phyloP scores from a whole-genome alignment of 2,797 vertebrate genomes.

The Alfaro cultratus region DNA sequence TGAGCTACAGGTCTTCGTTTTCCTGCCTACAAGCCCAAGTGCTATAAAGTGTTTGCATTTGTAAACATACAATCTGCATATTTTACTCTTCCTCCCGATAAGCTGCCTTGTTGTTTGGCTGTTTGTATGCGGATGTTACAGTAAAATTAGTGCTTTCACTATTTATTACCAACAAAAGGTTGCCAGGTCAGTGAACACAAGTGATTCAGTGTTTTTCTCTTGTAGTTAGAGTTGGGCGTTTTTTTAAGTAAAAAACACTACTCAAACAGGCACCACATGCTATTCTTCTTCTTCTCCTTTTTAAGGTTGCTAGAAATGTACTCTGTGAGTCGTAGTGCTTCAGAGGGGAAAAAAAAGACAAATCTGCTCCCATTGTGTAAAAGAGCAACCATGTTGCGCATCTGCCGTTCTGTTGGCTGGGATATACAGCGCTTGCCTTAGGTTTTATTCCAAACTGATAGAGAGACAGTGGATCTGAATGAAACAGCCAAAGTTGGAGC shows the following conservation, averaged over 20 bases:
- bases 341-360: background rate
- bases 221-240: background rate
- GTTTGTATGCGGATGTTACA: background rate
- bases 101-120: background rate
- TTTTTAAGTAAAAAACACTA: background rate
- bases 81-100: background rate
- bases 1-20: constrained; percentile 14
- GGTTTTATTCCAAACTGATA: background rate
- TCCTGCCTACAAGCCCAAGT: constrained; percentile 4
- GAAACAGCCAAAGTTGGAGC: background rate
- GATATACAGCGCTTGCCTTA: background rate
- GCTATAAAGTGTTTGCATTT: background rate
- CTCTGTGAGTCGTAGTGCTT: background rate
- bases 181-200: background rate
- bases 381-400: background rate
- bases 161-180: background rate
- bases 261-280: background rate
- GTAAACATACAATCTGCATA: background rate
- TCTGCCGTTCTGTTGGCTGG: background rate
- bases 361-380: background rate
- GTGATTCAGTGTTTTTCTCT: background rate
- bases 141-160: background rate
- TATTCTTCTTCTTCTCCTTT: background rate
- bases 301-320: background rate
- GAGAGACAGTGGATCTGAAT: background rate